Percentiles rank a stretch among this genome's conserved stretches.
Evolutionary conservation across 30 jellyfish, hydroid and myxozoan genomes (phyloP).

Genomic region (Turritopsis dohrnii): DNA sequence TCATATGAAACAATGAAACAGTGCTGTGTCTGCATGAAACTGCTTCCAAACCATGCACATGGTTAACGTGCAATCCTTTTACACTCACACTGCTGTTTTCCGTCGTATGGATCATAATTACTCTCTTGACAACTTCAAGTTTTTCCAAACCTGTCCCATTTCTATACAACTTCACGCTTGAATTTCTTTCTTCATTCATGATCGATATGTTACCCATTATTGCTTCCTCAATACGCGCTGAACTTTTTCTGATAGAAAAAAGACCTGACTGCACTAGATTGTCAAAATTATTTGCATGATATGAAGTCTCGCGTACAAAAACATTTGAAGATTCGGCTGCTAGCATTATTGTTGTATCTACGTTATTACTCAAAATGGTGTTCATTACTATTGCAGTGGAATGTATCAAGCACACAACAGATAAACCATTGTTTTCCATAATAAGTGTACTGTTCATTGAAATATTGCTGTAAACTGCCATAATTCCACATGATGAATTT

Average conservation of each 20-base stretch:
- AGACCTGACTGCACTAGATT: neutral
- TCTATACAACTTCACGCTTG: neutral
- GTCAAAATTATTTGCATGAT: neutral
- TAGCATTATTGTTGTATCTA: neutral
- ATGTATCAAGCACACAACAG: neutral
- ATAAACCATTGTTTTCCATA: neutral
- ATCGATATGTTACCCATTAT: neutral
- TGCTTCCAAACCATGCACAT: neutral
- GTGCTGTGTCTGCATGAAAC: neutral
- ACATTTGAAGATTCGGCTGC: neutral
- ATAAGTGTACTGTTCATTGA: neutral
- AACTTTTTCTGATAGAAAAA: neutral
- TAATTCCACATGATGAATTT: neutral
- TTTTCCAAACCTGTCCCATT: neutral
- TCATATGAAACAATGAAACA: neutral
- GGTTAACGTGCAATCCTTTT: neutral
- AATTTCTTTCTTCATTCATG: neutral
- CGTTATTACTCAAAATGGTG: neutral
- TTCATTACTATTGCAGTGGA: neutral
- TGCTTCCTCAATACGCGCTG: neutral
- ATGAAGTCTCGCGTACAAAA: neutral
- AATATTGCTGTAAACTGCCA: neutral
- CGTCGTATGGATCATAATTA: neutral
- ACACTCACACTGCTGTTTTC: neutral
- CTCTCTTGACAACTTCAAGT: neutral